Evolutionary conservation across 2,888 invertebrate genomes (phyloP).

Genomic region (Lingula anatina): DNA sequence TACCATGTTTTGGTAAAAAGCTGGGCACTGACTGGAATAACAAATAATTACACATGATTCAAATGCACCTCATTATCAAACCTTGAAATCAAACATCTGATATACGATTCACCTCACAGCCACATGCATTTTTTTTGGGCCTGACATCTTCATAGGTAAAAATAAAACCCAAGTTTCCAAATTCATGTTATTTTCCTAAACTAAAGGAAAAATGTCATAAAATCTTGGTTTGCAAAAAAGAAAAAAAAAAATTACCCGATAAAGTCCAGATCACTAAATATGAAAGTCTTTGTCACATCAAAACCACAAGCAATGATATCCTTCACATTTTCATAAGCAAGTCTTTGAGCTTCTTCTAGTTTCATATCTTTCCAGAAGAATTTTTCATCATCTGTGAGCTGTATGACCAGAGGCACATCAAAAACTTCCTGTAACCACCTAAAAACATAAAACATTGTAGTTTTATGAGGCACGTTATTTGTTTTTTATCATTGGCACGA

Average conservation of each 20-base stretch:
- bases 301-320: constrained; percentile 98
- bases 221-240: no score
- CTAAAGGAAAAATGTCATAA: no score
- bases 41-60: no score
- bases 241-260: constrained; percentile 82
- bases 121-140: no score
- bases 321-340: constrained; percentile 88
- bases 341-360: constrained; percentile 75
- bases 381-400: constrained; percentile 98
- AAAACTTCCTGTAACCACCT: constrained; percentile 96
- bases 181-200: no score
- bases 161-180: no score
- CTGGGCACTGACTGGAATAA: constrained; percentile 69
- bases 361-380: constrained; percentile 92
- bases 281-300: constrained; percentile 88
- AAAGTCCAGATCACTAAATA: constrained; percentile 90
- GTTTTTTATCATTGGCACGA: no score
- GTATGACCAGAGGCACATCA: constrained; percentile 90
- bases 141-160: no score
- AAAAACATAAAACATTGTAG: constrained; percentile 21
- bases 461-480: no score
- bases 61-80: no score
- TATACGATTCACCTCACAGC: no score
- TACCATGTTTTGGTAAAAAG: constrained; percentile 89
- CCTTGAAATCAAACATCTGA: no score